Percentiles rank a stretch among this genome's conserved stretches.
Evolutionary conservation across 2,797 vertebrate species (phyloP).

Genomic region (Alfaro cultratus): DNA sequence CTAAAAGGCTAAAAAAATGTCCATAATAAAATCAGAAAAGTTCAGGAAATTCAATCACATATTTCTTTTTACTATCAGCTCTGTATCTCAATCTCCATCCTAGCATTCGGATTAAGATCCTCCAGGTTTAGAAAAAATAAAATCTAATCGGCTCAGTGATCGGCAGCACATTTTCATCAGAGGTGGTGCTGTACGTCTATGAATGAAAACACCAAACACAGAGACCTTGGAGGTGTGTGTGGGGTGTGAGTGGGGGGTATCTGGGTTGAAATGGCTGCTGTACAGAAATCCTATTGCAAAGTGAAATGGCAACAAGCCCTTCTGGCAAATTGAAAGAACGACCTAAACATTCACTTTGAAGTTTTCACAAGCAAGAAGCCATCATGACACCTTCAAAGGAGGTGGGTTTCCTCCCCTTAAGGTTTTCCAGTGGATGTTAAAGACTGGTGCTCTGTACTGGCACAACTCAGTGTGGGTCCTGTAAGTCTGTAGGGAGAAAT

Average conservation of each 20-base stretch:
- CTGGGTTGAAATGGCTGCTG: constrained; percentile 24
- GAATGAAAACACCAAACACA: neutral
- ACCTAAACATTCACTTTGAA: constrained; percentile 69
- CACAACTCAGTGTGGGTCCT: constrained; percentile 21
- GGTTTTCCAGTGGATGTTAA: constrained; percentile 42
- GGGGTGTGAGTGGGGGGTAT: neutral
- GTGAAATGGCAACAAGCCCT: constrained; percentile 45
- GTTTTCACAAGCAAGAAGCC: constrained; percentile 53
- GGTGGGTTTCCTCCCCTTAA: constrained; percentile 45
- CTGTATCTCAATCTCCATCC: neutral
- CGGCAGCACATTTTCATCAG: neutral
- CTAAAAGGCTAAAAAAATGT: neutral
- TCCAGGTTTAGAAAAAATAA: neutral
- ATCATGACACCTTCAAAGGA: constrained; percentile 60
- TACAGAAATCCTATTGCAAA: constrained; percentile 34
- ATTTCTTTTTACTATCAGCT: neutral
- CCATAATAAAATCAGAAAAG: neutral
- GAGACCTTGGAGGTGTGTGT: neutral
- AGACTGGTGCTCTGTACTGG: constrained; percentile 17
- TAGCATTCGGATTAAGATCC: neutral
- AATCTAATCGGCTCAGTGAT: neutral
- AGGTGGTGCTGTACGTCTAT: neutral
- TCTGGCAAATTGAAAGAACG: constrained; percentile 43
- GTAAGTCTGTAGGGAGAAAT: constrained; percentile 18
- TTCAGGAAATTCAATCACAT: neutral